These are phyloP conservation scores for Ceratoteleas bidentatus DNA, from an alignment of 1,140 invertebrate genomes.

Conservation along the genomic window DNA sequence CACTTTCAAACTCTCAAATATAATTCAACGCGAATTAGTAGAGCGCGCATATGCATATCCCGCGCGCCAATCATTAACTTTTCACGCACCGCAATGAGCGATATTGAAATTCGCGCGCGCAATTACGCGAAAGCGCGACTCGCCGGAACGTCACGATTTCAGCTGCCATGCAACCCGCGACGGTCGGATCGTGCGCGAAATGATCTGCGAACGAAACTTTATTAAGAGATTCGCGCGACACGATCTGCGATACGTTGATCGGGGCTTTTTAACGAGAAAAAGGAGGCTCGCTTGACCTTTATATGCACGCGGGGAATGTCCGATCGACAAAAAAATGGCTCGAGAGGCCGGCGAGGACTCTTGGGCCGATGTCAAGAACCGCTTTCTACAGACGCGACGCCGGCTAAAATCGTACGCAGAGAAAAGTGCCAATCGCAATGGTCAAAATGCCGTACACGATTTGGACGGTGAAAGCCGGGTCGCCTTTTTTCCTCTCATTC, in stretches of 20 bases:
- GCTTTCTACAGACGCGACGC: slow-evolving; percentile 62
- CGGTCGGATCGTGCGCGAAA: too few relatives aligned
- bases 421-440: slow-evolving; percentile 54
- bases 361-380: slow-evolving; percentile 51
- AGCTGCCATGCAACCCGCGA: not conserved
- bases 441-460: slow-evolving; percentile 53
- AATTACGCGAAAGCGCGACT: slow-evolving; percentile 28
- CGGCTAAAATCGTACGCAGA: slow-evolving; percentile 53
- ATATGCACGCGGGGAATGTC: not conserved
- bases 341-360: slow-evolving; percentile 21
- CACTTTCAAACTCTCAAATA: slow-evolving; percentile 62
- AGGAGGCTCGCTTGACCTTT: not conserved
- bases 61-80: slow-evolving; percentile 43
- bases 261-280: too few relatives aligned
- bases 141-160: not conserved
- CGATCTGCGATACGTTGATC: too few relatives aligned
- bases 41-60: slow-evolving; percentile 53
- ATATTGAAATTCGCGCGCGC: slow-evolving; percentile 21
- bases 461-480: slow-evolving; percentile 48
- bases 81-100: slow-evolving; percentile 25
- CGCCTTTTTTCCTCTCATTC: slow-evolving; percentile 8
- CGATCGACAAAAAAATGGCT: slow-evolving; percentile 30
- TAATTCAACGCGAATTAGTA: slow-evolving; percentile 51
- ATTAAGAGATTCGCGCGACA: not conserved
- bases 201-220: not conserved